Evolutionary conservation across 2,888 invertebrate genomes (phyloP).

Genomic region (Amphimallon solstitiale): DNA sequence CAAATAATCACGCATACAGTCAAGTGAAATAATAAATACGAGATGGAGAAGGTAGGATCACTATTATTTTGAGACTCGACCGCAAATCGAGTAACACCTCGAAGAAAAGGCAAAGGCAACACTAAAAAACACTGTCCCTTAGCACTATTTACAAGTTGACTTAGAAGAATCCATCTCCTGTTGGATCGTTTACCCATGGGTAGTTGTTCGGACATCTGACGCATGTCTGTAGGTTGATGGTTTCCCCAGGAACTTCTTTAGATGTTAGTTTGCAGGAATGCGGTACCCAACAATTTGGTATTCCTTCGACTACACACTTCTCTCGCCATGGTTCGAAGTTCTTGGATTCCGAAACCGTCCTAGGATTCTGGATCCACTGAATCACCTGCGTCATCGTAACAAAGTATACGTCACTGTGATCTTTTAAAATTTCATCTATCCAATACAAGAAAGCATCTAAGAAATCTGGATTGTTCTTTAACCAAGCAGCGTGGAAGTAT

Average conservation of each 20-base stretch:
- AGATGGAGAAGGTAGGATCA: constrained; percentile 56
- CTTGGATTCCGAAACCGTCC: constrained; percentile 84
- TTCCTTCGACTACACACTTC: constrained; percentile 89
- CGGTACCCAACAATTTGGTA: constrained; percentile 86
- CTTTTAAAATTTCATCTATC: constrained; percentile 88
- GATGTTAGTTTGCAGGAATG: constrained; percentile 91
- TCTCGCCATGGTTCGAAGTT: constrained; percentile 96
- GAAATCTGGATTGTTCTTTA: constrained; percentile 92
- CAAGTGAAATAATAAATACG: constrained; percentile 59
- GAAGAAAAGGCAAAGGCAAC: constrained; percentile 47
- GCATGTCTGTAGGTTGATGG: constrained; percentile 92
- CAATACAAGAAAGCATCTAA: constrained; percentile 92
- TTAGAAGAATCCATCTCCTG: constrained; percentile 90
- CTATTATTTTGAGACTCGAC: constrained; percentile 44
- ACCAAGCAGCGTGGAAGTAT: constrained; percentile 94
- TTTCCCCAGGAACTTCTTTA: constrained; percentile 94
- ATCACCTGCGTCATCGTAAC: constrained; percentile 97
- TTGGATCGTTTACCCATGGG: constrained; percentile 94
- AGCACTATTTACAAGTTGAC: constrained; percentile 57
- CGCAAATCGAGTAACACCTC: constrained; percentile 39
- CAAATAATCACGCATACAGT: constrained; percentile 60
- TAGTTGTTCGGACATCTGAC: constrained; percentile 93
- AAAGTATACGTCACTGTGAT: constrained; percentile 92
- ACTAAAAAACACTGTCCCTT: constrained; percentile 43
- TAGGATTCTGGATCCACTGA: constrained; percentile 94